Base-by-base conservation (phyloP, 2,888 invertebrate species). In the Alentia gelatinosa region DNA sequence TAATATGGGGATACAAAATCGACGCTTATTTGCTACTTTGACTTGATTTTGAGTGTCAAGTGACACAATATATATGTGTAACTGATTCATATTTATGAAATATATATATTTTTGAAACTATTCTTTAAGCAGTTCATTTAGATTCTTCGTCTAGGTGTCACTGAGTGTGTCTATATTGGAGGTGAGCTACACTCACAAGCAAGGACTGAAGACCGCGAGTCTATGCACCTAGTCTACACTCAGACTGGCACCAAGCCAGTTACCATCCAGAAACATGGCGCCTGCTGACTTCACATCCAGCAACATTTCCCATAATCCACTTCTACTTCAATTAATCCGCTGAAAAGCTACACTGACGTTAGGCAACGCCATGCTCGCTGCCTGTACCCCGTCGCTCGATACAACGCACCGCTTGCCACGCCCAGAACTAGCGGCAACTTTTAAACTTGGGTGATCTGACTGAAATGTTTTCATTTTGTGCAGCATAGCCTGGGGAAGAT, bases 311-410 rank as follows among this genome's bases (percentile, higher is more conserved):
- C n/a, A 83, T 83, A 83, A 83, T 83, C 83, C 40, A 83, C 39
- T 83, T 83, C 83, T 83, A 83, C 39, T 83, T 39, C 37, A 39
- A 83, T 83, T 83, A 83, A 40, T 30, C 40, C 37, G 39, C 83
- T 83, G 83, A 83, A 83, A 35, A 83, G 83, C 83, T 39, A 83
- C 83, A 40, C 83, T 83, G 4, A 83, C 9, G 83, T 35, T 83
- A 26, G 50, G 39, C 39, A 35, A 12, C n/a, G 1, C 9, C 37
- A 35, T 5, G 3, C 40, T 35, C 7, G 35, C 83, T 37, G 12
- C 9, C 83, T 30, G 75, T 68, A 9, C 68, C 40, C n/a, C 83
- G 7, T 19, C 39, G n/a, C 1, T n/a, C 37, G n/a, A 9, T n/a
- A 68, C 40, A 37, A 83, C 23, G 30, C 68, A 68, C 26, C 3